These are phyloP conservation scores for Entomobrya multifasciata DNA, from an alignment of 2,888 invertebrate genomes.

Conservation along the genomic window DNA sequence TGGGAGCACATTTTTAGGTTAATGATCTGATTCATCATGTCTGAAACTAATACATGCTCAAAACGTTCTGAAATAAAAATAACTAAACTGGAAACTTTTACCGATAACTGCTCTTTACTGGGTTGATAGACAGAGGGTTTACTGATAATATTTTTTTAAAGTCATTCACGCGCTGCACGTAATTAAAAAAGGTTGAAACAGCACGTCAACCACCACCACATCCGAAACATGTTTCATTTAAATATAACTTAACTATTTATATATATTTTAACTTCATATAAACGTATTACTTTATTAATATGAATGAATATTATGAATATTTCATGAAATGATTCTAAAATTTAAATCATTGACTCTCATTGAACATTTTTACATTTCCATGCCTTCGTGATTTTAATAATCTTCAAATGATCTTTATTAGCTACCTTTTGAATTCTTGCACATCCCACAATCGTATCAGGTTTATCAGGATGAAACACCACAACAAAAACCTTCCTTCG, in stretches of 20 bases:
- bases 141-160: not conserved
- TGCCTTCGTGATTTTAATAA: not conserved
- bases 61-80: slow-evolving; percentile 30
- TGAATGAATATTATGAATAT: no score
- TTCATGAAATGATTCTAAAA: no score
- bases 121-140: not conserved
- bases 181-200: not conserved
- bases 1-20: no score
- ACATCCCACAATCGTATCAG: slow-evolving; percentile 79
- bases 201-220: not conserved
- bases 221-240: slow-evolving; percentile 32
- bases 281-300: no score
- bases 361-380: not conserved
- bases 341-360: no score
- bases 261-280: no score
- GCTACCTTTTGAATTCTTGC: slow-evolving; percentile 78
- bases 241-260: no score
- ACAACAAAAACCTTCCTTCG: slow-evolving; percentile 78
- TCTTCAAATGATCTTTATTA: not conserved
- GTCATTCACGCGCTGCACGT: slow-evolving; percentile 13
- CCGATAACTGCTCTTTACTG: not conserved
- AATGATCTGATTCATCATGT: no score
- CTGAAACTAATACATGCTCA: no score
- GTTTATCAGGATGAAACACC: slow-evolving; percentile 79
- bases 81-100: slow-evolving; percentile 34